These are phyloP conservation scores for Mylabris sibirica DNA, from an alignment of 2,888 invertebrate genomes.

Conservation along the genomic window DNA sequence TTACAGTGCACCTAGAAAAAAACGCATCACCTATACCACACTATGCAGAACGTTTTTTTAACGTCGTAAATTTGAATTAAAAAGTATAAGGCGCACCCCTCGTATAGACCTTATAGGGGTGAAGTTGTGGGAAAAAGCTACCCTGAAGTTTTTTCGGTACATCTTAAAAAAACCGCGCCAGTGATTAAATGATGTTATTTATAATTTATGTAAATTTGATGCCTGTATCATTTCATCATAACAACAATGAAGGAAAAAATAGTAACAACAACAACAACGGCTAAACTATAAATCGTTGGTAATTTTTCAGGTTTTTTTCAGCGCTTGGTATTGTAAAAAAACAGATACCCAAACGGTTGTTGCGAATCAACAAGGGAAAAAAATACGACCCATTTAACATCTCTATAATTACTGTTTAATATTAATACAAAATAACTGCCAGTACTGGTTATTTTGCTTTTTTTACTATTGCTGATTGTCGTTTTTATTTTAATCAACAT, in stretches of 20 bases:
- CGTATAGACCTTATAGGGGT: slow-evolving; percentile 31
- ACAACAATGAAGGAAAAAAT: slow-evolving; percentile 41
- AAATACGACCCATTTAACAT: slow-evolving; percentile 43
- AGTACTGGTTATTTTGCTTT: not conserved
- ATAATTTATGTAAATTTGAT: slow-evolving; percentile 50
- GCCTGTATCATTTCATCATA: not conserved
- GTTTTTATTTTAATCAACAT: not conserved
- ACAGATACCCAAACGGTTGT: slow-evolving; percentile 14
- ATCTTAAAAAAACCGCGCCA: slow-evolving; percentile 9
- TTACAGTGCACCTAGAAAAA: slow-evolving; percentile 37
- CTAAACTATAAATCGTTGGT: slow-evolving; percentile 52
- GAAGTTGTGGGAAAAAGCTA: slow-evolving; percentile 53
- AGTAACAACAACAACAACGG: too few species aligned
- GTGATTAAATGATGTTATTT: slow-evolving; percentile 53
- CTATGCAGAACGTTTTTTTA: slow-evolving; percentile 50
- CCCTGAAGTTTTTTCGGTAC: slow-evolving; percentile 45
- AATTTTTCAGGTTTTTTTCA: slow-evolving; percentile 54
- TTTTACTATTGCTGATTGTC: too few species aligned
- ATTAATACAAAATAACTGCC: slow-evolving; percentile 23
- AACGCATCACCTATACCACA: slow-evolving; percentile 38
- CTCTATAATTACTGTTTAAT: slow-evolving; percentile 51
- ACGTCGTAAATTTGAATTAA: slow-evolving; percentile 47
- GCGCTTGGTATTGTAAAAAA: slow-evolving; percentile 20
- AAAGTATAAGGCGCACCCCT: slow-evolving; percentile 48
- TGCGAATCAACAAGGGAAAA: slow-evolving; percentile 27